phyloP scores from a whole-genome alignment of 2,797 vertebrate genomes.

The Cyclopterus lumpus region DNA sequence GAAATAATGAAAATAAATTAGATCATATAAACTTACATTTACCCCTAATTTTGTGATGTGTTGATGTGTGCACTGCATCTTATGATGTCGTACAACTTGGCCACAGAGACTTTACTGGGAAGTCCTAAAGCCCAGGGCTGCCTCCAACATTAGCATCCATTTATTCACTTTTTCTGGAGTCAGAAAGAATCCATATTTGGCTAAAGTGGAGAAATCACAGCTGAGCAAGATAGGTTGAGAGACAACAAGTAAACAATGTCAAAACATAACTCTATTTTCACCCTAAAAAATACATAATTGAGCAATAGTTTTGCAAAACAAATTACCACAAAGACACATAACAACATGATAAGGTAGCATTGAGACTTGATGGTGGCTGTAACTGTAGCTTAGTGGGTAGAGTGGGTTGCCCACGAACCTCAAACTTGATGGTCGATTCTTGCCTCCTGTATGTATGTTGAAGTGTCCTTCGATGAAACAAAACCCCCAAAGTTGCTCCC shows the following conservation, averaged over 20 bases:
- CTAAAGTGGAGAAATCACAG: neutral
- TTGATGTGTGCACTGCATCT: neutral
- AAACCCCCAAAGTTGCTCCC: neutral
- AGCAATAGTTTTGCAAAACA: conserved; percentile 1
- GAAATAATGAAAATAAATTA: neutral
- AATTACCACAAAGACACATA: neutral
- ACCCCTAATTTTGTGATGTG: neutral
- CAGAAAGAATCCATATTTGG: neutral
- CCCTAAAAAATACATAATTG: neutral
- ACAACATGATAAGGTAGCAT: conserved; percentile 1
- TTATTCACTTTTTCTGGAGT: neutral
- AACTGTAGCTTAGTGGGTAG: no score
- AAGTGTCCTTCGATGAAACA: neutral
- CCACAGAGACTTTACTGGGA: neutral
- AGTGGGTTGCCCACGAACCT: no score
- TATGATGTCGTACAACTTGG: neutral
- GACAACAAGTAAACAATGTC: conserved; percentile 1
- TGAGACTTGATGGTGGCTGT: neutral
- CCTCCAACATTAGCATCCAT: neutral
- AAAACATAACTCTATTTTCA: neutral
- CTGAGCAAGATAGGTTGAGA: neutral
- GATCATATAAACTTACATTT: neutral
- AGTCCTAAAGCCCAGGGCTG: neutral
- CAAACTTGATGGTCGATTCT: no score
- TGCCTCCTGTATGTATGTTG: no score